These are phyloP conservation scores for Dexiosoma caninum DNA, from an alignment of 2,888 invertebrate genomes.

Conservation along the genomic window DNA sequence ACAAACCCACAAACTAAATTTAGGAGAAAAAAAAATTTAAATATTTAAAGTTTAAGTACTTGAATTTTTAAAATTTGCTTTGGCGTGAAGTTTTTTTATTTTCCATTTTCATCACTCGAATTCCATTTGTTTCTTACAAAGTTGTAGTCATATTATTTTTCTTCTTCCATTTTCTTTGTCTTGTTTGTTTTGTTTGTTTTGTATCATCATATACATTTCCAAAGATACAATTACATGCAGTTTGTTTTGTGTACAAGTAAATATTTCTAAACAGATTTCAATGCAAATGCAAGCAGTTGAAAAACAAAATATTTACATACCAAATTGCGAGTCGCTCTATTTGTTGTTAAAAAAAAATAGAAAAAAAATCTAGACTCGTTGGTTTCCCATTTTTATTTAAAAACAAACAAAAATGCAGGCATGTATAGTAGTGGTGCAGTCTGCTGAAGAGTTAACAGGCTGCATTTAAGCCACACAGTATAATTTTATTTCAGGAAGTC, in stretches of 20 bases:
- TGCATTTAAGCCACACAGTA: not conserved
- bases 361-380: slow-evolving; percentile 20
- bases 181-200: slow-evolving; percentile 20
- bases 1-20: too few species aligned
- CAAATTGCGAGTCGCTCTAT: slow-evolving; percentile 48
- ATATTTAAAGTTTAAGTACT: not conserved
- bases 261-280: slow-evolving; percentile 3
- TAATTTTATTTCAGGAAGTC: not conserved
- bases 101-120: slow-evolving; percentile 20
- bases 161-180: not conserved
- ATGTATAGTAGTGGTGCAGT: not conserved
- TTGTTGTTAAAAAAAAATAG: slow-evolving; percentile 24
- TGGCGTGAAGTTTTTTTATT: slow-evolving; percentile 29
- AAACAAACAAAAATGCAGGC: not conserved
- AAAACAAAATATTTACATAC: slow-evolving; percentile 39
- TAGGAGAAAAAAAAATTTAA: not conserved
- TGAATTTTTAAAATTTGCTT: slow-evolving; percentile 16
- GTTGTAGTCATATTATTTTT: not conserved
- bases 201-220: slow-evolving; percentile 25
- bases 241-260: not conserved
- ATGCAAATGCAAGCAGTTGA: not conserved
- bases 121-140: slow-evolving; percentile 41
- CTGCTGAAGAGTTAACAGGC: slow-evolving; percentile 14
- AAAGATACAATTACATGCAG: slow-evolving; percentile 41
- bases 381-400: slow-evolving; percentile 6